Evolutionary conservation across 2,888 invertebrate species (phyloP).

Genomic region (Fragum sueziense): DNA sequence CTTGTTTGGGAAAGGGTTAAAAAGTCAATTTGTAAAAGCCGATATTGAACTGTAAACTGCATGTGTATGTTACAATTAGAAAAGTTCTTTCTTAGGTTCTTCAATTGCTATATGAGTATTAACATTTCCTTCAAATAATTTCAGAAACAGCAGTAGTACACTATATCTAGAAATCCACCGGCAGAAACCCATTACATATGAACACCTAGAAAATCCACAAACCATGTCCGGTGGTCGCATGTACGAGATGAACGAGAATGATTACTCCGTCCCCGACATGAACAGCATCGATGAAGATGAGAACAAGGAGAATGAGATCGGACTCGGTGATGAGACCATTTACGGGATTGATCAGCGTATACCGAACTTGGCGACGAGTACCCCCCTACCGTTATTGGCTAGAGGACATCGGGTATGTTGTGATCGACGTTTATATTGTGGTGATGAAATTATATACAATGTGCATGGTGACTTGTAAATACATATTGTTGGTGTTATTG

Average conservation of each 20-base stretch:
- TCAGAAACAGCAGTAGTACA: constrained; percentile 62
- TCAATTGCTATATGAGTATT: too few species aligned
- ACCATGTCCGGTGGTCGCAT: constrained; percentile 42
- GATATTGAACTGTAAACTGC: too few species aligned
- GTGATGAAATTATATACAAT: neutral
- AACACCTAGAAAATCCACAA: constrained; percentile 60
- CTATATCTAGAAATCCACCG: constrained; percentile 68
- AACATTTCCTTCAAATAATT: too few species aligned
- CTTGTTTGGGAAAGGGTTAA: too few species aligned
- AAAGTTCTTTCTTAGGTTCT: too few species aligned
- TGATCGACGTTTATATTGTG: neutral
- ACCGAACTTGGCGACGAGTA: constrained; percentile 67
- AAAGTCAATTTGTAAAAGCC: too few species aligned
- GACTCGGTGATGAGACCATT: constrained; percentile 65
- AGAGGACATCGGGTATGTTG: constrained; percentile 69
- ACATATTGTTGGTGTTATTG: too few species aligned
- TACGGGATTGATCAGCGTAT: constrained; percentile 56
- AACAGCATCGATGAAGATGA: constrained; percentile 57
- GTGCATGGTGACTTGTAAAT: too few species aligned
- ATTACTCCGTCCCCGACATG: constrained; percentile 53
- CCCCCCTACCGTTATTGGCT: constrained; percentile 70
- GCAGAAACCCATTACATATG: constrained; percentile 59
- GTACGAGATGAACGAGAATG: constrained; percentile 39
- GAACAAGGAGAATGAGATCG: constrained; percentile 66
- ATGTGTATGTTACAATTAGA: too few species aligned